These are phyloP conservation scores for Lycophotia porphyrea DNA, from an alignment of 2,888 invertebrate species.

Conservation along the genomic window DNA sequence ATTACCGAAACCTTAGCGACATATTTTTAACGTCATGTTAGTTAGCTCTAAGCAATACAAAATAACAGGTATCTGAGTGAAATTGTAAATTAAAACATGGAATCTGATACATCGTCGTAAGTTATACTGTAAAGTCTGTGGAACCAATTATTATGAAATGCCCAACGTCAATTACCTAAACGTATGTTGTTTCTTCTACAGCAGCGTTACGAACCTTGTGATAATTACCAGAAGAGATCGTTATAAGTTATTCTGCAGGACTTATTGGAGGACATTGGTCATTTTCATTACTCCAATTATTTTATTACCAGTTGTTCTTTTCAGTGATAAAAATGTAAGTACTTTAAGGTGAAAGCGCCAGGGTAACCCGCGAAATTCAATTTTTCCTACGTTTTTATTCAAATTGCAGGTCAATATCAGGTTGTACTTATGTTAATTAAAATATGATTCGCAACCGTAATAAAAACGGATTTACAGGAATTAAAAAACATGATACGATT, in stretches of 20 bases:
- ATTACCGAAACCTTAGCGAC: conserved; percentile 2
- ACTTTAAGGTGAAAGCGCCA: background rate
- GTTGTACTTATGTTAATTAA: too few species aligned
- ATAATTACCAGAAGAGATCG: conserved; percentile 75
- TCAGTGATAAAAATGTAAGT: conserved; percentile 76
- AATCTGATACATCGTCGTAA: conserved; percentile 71
- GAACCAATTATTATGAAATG: background rate
- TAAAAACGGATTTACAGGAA: too few species aligned
- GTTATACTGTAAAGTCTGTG: background rate
- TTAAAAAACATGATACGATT: too few species aligned
- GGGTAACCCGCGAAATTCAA: too few species aligned
- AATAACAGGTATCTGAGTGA: background rate
- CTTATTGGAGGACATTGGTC: conserved; percentile 77
- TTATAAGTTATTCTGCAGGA: conserved; percentile 72
- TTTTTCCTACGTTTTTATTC: too few species aligned
- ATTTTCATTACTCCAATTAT: conserved; percentile 75
- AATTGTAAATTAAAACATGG: conserved; percentile 52
- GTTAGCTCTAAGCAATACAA: background rate
- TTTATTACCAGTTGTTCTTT: conserved; percentile 75
- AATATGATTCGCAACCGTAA: too few species aligned
- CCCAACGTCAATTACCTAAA: background rate
- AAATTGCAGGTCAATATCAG: too few species aligned
- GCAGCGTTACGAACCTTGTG: conserved; percentile 79
- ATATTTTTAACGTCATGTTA: background rate
- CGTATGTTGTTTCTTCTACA: conserved; percentile 65